Conservation (phyloP, 1,140 invertebrate species). For the Gerris buenoi region DNA sequence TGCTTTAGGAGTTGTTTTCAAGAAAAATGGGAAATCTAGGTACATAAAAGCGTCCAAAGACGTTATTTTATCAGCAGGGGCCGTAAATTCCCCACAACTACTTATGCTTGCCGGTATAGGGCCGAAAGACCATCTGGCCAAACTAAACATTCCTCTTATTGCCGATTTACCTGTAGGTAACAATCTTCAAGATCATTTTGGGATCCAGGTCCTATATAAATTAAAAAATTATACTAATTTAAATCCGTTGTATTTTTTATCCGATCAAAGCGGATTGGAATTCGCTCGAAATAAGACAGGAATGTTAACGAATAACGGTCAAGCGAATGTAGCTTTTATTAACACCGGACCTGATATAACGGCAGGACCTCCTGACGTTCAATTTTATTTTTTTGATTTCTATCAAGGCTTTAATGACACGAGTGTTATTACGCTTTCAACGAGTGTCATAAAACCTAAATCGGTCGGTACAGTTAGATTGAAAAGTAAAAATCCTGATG, state of each 20-base stretch:
- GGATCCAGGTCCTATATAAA: conserved; percentile 25
- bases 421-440: conserved; percentile 34
- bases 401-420: conserved; percentile 11
- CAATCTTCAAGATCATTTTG: conserved; percentile 62
- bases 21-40: background rate
- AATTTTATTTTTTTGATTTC: conserved; percentile 4
- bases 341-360: conserved; percentile 14
- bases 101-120: conserved; percentile 61
- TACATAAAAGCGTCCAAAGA: conserved; percentile 52
- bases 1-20: background rate
- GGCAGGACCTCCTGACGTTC: conserved; percentile 29
- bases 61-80: conserved; percentile 44
- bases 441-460: too few relatives aligned
- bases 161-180: conserved; percentile 53
- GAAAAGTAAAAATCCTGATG: conserved; percentile 38
- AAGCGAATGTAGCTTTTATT: conserved; percentile 30
- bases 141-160: conserved; percentile 46
- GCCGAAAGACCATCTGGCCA: conserved; percentile 45
- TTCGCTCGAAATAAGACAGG: conserved; percentile 31
- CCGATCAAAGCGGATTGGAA: conserved; percentile 29
- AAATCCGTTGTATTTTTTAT: conserved; percentile 12
- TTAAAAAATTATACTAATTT: conserved; percentile 23
- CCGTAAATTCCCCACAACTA: conserved; percentile 50
- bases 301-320: conserved; percentile 30
- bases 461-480: conserved; percentile 40